Evolutionary conservation across 2,888 invertebrate genomes (phyloP).

Genomic region (Nezara viridula): DNA sequence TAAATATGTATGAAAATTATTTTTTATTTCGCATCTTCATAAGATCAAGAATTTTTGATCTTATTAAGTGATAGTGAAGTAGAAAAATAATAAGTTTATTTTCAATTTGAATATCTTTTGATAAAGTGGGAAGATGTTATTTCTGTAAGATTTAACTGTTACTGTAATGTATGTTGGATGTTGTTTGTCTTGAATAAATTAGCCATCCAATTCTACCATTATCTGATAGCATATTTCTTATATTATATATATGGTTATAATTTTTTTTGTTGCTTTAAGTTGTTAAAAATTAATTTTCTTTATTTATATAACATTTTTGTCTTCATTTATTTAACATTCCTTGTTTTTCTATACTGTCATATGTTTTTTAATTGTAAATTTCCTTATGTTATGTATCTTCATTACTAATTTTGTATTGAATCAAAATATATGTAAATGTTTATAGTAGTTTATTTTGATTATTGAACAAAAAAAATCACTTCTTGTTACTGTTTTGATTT

Average conservation of each 20-base stretch:
- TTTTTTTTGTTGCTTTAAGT: not conserved
- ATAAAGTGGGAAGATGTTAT: not conserved
- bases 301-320: no score
- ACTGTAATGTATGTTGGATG: not conserved
- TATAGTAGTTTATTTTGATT: not conserved
- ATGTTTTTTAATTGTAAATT: not conserved
- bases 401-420: conserved; percentile 10
- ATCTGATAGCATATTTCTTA: not conserved
- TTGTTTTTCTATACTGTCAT: not conserved
- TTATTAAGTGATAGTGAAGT: not conserved
- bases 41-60: not conserved
- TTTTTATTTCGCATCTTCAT: not conserved
- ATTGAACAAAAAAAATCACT: not conserved
- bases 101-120: not conserved
- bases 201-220: not conserved
- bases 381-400: not conserved
- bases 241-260: not conserved
- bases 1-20: not conserved
- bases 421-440: not conserved
- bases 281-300: not conserved
- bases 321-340: not conserved
- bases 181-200: not conserved
- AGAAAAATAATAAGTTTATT: not conserved
- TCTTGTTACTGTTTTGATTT: not conserved
- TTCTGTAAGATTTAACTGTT: not conserved